Evolutionary conservation across 2,888 invertebrate genomes (phyloP).

Genomic region (Empis livida): DNA sequence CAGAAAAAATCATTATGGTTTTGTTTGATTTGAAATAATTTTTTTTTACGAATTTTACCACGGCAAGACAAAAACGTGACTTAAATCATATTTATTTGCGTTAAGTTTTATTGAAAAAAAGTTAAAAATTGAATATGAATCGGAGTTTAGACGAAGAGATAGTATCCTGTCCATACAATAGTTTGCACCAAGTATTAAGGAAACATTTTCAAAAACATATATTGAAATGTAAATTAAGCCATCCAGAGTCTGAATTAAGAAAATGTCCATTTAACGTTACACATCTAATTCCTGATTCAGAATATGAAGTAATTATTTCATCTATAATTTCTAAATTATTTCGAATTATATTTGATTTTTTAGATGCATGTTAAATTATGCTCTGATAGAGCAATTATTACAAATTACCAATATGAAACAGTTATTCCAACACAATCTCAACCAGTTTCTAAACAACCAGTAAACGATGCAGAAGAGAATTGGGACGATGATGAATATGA

Average conservation of each 20-base stretch:
- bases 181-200: slow-evolving; percentile 37
- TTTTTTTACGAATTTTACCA: too few relatives aligned
- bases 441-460: neutral
- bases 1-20: too few relatives aligned
- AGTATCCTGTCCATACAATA: slow-evolving; percentile 39
- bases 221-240: slow-evolving; percentile 38
- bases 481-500: slow-evolving; percentile 4
- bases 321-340: neutral
- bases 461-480: slow-evolving; percentile 3
- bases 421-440: neutral
- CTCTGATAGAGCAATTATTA: neutral
- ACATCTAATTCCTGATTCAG: slow-evolving; percentile 37
- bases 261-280: slow-evolving; percentile 40
- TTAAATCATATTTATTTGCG: too few relatives aligned
- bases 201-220: slow-evolving; percentile 39
- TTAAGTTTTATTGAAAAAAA: too few relatives aligned
- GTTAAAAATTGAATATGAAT: too few relatives aligned
- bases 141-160: slow-evolving; percentile 15
- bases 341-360: too few relatives aligned
- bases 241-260: slow-evolving; percentile 22
- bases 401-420: slow-evolving; percentile 5
- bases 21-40: too few relatives aligned
- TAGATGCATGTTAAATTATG: slow-evolving; percentile 1
- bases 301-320: slow-evolving; percentile 36
- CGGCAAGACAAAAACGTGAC: too few relatives aligned